Conservation (phyloP, 2,888 invertebrate species). For the Sialis lutaria region DNA sequence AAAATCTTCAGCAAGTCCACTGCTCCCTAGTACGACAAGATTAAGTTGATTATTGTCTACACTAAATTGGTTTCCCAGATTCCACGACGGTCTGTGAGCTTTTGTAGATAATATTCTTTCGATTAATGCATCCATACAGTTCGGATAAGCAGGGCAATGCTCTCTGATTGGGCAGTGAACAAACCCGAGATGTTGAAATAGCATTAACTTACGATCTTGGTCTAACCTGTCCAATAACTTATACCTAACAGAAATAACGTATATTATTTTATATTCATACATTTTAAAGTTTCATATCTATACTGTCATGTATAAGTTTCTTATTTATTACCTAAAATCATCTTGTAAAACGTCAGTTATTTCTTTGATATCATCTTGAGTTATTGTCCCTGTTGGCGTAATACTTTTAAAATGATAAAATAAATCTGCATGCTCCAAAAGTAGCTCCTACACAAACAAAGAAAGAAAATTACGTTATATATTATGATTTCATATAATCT, state of each 20-base stretch:
- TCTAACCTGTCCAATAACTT: slow-evolving; percentile 86
- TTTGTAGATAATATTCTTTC: slow-evolving; percentile 51
- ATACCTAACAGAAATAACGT: slow-evolving; percentile 39
- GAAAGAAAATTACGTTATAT: slow-evolving; percentile 5
- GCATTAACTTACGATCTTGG: slow-evolving; percentile 84
- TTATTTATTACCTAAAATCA: slow-evolving; percentile 55
- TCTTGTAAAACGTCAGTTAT: slow-evolving; percentile 83
- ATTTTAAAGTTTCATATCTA: too few relatives aligned
- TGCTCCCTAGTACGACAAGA: slow-evolving; percentile 73
- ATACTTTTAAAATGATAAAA: slow-evolving; percentile 87
- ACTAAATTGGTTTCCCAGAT: slow-evolving; percentile 44
- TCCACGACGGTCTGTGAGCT: slow-evolving; percentile 47
- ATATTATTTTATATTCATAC: background rate
- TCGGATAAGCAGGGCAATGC: slow-evolving; percentile 80
- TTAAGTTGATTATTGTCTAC: slow-evolving; percentile 61
- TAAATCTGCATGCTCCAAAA: slow-evolving; percentile 81
- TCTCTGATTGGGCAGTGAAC: slow-evolving; percentile 89
- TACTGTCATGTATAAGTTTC: too few relatives aligned
- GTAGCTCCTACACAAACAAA: slow-evolving; percentile 44
- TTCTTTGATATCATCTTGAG: slow-evolving; percentile 85
- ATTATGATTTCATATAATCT: background rate
- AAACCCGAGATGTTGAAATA: slow-evolving; percentile 90
- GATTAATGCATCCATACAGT: slow-evolving; percentile 63
- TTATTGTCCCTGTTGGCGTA: slow-evolving; percentile 76
- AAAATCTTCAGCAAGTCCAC: slow-evolving; percentile 73